Percentiles rank a stretch among this genome's conserved stretches.
phyloP scores from a whole-genome alignment of 1,140 invertebrate genomes.

The Psix sp. region DNA sequence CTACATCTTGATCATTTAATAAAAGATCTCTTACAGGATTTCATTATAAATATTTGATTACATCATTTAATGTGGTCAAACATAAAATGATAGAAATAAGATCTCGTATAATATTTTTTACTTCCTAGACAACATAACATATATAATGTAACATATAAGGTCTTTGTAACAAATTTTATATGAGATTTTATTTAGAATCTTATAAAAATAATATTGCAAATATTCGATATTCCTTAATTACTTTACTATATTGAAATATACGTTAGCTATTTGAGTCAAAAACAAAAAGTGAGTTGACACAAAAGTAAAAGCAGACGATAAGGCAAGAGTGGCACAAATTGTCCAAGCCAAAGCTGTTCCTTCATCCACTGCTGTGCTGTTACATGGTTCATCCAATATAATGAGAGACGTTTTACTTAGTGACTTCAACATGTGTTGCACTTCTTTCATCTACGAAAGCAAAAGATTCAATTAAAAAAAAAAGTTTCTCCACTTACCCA shows the following conservation, averaged over 20 bases:
- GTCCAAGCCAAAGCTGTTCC: constrained; percentile 89
- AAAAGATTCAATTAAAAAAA: constrained; percentile 1
- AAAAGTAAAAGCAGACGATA: constrained; percentile 85
- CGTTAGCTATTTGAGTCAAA: constrained; percentile 83
- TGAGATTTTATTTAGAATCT: no score
- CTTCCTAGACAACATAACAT: no score
- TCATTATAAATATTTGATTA: no score
- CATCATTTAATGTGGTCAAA: no score
- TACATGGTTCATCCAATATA: constrained; percentile 92
- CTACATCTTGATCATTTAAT: no score
- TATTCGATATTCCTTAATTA: constrained; percentile 73
- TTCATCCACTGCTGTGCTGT: constrained; percentile 88
- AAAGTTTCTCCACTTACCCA: neutral
- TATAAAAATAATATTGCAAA: no score
- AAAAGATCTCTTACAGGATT: no score
- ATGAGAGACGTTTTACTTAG: constrained; percentile 85
- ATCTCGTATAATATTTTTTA: neutral
- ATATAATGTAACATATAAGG: no score
- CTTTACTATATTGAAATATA: constrained; percentile 89
- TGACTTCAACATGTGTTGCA: constrained; percentile 86
- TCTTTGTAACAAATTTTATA: no score
- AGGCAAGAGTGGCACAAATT: constrained; percentile 85
- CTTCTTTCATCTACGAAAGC: constrained; percentile 86
- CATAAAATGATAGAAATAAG: neutral
- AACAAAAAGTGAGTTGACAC: constrained; percentile 90